Evolutionary conservation across 64 coral and sea anemone species (phyloP).

Genomic region (Stichodactyla helianthus): DNA sequence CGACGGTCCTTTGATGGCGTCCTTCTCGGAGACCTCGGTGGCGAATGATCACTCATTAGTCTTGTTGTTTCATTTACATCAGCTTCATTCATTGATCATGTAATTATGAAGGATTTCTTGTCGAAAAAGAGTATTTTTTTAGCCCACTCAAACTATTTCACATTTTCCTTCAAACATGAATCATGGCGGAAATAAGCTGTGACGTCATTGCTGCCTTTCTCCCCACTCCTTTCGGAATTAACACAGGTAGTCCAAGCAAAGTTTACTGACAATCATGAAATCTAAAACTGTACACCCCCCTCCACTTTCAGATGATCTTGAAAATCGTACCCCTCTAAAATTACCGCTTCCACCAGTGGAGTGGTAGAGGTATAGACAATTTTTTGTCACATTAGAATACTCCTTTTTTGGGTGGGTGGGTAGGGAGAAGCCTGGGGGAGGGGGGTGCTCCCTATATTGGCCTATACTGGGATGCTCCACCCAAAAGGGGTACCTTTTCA

Average conservation of each 20-base stretch:
- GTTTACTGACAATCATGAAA: too few species aligned
- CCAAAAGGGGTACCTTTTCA: too few species aligned
- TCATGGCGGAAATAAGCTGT: slow-evolving; percentile 65
- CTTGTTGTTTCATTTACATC: slow-evolving; percentile 77
- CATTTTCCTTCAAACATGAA: not conserved
- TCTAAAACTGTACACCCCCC: too few species aligned
- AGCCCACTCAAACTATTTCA: not conserved
- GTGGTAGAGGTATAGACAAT: too few species aligned
- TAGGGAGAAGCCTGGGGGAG: too few species aligned
- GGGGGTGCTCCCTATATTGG: too few species aligned
- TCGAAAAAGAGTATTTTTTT: not conserved
- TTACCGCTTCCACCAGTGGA: too few species aligned
- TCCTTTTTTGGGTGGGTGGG: too few species aligned
- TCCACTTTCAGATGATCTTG: too few species aligned
- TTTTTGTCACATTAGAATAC: too few species aligned
- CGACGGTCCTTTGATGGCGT: slow-evolving; percentile 1
- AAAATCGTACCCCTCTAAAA: too few species aligned
- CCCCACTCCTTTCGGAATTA: not conserved
- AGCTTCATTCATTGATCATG: slow-evolving; percentile 66
- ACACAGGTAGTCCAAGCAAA: not conserved
- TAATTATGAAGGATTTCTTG: not conserved
- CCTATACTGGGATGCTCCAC: too few species aligned
- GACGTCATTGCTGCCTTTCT: slow-evolving; percentile 59
- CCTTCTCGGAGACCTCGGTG: slow-evolving; percentile 7
- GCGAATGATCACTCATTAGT: slow-evolving; percentile 74